Percentiles rank a stretch among this genome's conserved stretches.
Evolutionary conservation across 2,797 vertebrate genomes (phyloP).

Genomic region (Centropyge bicolor): DNA sequence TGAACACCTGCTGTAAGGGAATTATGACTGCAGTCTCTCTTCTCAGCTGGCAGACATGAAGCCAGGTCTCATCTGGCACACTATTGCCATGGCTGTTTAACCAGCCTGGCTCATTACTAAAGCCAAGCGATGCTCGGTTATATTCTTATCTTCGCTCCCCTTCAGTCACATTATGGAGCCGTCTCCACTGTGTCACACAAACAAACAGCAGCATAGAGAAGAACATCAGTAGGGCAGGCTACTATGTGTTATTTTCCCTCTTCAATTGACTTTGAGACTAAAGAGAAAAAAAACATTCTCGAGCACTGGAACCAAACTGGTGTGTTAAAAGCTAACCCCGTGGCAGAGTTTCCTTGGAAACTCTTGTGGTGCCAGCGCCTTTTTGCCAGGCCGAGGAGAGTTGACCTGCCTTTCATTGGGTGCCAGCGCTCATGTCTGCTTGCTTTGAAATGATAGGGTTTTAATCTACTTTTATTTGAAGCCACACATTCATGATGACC

Average conservation of each 20-base stretch:
- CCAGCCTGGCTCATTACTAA: slow-evolving; percentile 77
- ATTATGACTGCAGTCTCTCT: slow-evolving; percentile 77
- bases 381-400: slow-evolving; percentile 69
- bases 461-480: slow-evolving; percentile 73
- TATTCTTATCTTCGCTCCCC: slow-evolving; percentile 75
- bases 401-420: slow-evolving; percentile 72
- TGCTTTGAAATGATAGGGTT: slow-evolving; percentile 68
- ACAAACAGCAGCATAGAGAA: slow-evolving; percentile 64
- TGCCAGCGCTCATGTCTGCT: slow-evolving; percentile 67
- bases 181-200: slow-evolving; percentile 67
- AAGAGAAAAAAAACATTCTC: slow-evolving; percentile 70
- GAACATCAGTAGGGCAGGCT: slow-evolving; percentile 63
- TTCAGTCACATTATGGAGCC: slow-evolving; percentile 73
- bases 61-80: slow-evolving; percentile 77
- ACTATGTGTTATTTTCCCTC: slow-evolving; percentile 65
- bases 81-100: slow-evolving; percentile 66
- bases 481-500: slow-evolving; percentile 67
- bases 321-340: slow-evolving; percentile 67
- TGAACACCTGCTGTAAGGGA: slow-evolving; percentile 84
- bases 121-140: slow-evolving; percentile 72
- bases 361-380: slow-evolving; percentile 54
- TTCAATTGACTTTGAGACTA: slow-evolving; percentile 75
- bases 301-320: slow-evolving; percentile 72
- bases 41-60: slow-evolving; percentile 75
- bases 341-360: slow-evolving; percentile 81